phyloP scores from a whole-genome alignment of 2,113 vertebrate species.

The Campylomormyrus numenius region DNA sequence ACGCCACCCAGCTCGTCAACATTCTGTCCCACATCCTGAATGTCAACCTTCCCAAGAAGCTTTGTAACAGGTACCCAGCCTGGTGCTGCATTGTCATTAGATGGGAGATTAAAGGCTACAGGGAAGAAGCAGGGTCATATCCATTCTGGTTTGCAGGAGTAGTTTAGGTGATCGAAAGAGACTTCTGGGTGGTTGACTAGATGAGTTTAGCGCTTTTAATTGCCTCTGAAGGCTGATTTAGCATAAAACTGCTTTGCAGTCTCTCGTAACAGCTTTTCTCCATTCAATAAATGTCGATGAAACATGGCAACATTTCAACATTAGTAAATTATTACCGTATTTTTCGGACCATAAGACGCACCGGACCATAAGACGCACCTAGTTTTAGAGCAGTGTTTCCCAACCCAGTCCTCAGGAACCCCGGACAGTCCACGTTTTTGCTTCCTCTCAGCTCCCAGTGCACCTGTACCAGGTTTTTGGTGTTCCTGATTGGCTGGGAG shows the following conservation, averaged over 20 bases:
- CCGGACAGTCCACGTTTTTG: too few species aligned
- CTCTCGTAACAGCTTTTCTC: background rate
- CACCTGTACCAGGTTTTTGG: too few species aligned
- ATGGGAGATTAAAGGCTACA: background rate
- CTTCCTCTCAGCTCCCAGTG: too few species aligned
- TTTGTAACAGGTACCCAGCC: conserved; percentile 82
- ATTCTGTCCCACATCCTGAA: conserved; percentile 91
- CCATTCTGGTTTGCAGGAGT: background rate
- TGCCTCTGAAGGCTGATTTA: background rate
- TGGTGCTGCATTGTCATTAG: background rate
- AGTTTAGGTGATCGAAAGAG: background rate
- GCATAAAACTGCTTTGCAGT: background rate
- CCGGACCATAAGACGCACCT: too few species aligned
- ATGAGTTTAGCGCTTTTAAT: background rate
- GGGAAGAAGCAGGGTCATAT: background rate
- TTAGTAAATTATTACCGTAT: background rate
- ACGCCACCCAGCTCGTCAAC: conserved; percentile 84
- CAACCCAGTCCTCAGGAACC: too few species aligned
- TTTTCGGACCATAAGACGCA: too few species aligned
- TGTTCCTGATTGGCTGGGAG: too few species aligned
- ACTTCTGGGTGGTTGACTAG: background rate
- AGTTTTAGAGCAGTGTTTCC: too few species aligned
- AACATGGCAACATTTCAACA: background rate
- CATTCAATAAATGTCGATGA: background rate
- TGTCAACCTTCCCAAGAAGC: conserved; percentile 89